Percentiles rank a stretch among this genome's conserved stretches.
Conservation (phyloP, 2,888 invertebrate genomes). For the Deilephila porcellus region DNA sequence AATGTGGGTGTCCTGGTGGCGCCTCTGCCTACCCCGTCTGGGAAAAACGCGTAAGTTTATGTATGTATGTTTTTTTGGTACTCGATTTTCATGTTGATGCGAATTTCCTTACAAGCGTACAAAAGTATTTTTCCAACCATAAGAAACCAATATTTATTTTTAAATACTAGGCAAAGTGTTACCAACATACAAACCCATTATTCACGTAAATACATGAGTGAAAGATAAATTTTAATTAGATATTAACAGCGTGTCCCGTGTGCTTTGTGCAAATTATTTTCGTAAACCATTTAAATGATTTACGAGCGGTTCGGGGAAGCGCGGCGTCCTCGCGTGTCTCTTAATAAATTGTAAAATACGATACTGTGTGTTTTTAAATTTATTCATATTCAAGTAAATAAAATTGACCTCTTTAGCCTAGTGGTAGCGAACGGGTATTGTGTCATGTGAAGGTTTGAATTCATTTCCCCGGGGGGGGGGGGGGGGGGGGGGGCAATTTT, state of each 20-base stretch:
- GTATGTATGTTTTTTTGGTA: too few relatives aligned
- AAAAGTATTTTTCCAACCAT: neutral
- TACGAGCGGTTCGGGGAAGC: constrained; percentile 60
- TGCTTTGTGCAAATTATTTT: constrained; percentile 47
- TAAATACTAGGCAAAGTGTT: too few relatives aligned
- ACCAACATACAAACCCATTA: constrained; percentile 2
- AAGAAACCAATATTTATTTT: too few relatives aligned
- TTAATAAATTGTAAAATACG: constrained; percentile 37
- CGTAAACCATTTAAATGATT: constrained; percentile 62
- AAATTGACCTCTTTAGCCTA: too few relatives aligned
- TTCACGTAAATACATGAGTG: neutral
- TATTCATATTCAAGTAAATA: neutral
- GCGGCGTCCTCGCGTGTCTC: constrained; percentile 34
- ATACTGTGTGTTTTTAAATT: constrained; percentile 19
- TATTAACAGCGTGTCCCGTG: constrained; percentile 49
- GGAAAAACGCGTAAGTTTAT: too few relatives aligned
- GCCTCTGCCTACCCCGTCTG: too few relatives aligned
- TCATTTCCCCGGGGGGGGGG: too few relatives aligned
- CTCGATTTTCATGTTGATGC: too few relatives aligned
- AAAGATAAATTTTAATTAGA: constrained; percentile 54
- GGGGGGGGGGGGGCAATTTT: too few relatives aligned
- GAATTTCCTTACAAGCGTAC: neutral
- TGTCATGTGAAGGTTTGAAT: neutral
- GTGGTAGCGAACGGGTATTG: too few relatives aligned
- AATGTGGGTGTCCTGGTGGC: too few relatives aligned